A percentile compares a stretch with the other conserved stretches of the same genome.
These are phyloP conservation scores for Paedocypris micromegethes DNA, from an alignment of 2,797 vertebrate genomes.

Conservation along the genomic window DNA sequence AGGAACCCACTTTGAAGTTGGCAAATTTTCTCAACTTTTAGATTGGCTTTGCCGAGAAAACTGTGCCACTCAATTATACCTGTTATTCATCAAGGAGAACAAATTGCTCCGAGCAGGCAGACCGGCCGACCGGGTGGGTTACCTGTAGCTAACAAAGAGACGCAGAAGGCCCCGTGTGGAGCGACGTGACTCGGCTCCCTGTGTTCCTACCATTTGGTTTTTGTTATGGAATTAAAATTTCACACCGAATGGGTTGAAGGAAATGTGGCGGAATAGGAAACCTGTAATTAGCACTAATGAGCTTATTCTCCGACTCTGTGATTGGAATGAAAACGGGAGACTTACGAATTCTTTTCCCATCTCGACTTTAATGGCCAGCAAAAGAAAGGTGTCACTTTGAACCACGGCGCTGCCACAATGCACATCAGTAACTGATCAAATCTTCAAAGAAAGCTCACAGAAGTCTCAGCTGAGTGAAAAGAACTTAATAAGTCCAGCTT, in stretches of 20 bases:
- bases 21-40: constrained; percentile 27
- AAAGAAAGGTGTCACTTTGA: constrained; percentile 70
- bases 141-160: constrained; percentile 42
- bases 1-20: constrained; percentile 35
- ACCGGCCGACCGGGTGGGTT: constrained; percentile 36
- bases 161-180: constrained; percentile 28
- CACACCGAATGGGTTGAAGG: constrained; percentile 51
- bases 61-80: constrained; percentile 43
- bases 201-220: constrained; percentile 49
- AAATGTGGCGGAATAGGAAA: constrained; percentile 57
- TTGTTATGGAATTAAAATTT: constrained; percentile 55
- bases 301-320: constrained; percentile 57
- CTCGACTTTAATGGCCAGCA: constrained; percentile 60
- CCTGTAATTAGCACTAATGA: constrained; percentile 68
- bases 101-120: constrained; percentile 40
- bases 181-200: constrained; percentile 20
- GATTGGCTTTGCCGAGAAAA: constrained; percentile 28
- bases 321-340: constrained; percentile 64
- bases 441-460: constrained; percentile 66
- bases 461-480: constrained; percentile 59
- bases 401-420: constrained; percentile 50
- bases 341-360: constrained; percentile 51
- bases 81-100: constrained; percentile 44
- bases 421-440: constrained; percentile 71
- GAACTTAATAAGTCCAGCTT: constrained; percentile 68